These are phyloP conservation scores for Hassar affinis DNA, from an alignment of 2,113 vertebrate species.

Conservation along the genomic window DNA sequence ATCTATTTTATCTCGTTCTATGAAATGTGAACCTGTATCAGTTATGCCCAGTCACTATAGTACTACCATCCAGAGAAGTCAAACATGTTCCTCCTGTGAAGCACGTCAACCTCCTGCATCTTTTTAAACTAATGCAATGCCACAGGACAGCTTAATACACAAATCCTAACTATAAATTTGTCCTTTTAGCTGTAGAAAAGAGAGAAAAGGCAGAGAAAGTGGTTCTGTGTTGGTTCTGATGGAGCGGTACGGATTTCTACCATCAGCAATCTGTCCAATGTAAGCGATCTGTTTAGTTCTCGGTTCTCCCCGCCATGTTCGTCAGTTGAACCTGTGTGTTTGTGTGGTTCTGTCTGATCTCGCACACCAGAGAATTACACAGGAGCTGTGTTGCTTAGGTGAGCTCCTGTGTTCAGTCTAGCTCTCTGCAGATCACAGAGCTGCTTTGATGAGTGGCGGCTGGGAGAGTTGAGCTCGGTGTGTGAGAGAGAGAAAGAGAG, in stretches of 20 bases:
- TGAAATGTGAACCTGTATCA: too few relatives aligned
- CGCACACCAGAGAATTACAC: constrained; percentile 11
- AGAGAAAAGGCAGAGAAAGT: not conserved
- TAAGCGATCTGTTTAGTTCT: not conserved
- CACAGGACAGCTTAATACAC: not conserved
- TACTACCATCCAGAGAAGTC: not conserved
- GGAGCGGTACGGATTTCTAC: not conserved
- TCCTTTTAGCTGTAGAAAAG: not conserved
- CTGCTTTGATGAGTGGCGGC: constrained; percentile 35
- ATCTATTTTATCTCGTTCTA: too few relatives aligned
- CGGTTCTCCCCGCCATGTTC: not conserved
- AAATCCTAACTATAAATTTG: too few relatives aligned
- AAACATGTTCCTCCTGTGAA: not conserved
- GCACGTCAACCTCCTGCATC: not conserved
- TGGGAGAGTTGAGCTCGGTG: not conserved
- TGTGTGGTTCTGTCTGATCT: constrained; percentile 25
- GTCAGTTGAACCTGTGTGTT: not conserved
- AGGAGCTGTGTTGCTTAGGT: not conserved
- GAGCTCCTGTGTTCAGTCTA: constrained; percentile 7
- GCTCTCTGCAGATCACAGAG: constrained; percentile 33
- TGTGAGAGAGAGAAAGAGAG: not conserved
- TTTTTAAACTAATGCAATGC: not conserved
- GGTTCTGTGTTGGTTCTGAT: not conserved
- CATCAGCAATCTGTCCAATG: not conserved
- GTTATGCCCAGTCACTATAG: not conserved